These are phyloP conservation scores for Alouatta palliata DNA, from an alignment of 2,113 vertebrate species.

Conservation along the genomic window DNA sequence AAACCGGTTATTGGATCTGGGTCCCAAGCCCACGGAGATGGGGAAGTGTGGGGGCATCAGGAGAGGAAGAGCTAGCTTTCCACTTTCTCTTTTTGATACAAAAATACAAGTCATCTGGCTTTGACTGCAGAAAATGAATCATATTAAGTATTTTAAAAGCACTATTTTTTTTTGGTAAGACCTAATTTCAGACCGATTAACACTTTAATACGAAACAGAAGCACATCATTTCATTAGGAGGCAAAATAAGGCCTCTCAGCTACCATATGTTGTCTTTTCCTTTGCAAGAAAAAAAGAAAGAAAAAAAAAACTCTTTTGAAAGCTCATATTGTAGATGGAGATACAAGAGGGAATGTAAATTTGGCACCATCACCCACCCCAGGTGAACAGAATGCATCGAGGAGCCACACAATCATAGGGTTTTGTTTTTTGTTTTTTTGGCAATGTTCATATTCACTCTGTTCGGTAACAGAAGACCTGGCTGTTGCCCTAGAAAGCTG, in stretches of 20 bases:
- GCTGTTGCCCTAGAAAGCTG: constrained; percentile 62
- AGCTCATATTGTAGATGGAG: constrained; percentile 73
- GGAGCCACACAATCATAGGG: neutral
- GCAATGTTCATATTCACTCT: constrained; percentile 39
- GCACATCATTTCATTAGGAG: constrained; percentile 86
- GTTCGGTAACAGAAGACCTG: constrained; percentile 51
- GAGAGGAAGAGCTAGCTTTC: constrained; percentile 52
- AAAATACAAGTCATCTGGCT: constrained; percentile 86
- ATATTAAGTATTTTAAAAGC: constrained; percentile 87
- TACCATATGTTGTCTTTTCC: constrained; percentile 83
- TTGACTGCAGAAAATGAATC: constrained; percentile 86
- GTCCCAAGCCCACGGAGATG: constrained; percentile 61
- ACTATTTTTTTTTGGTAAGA: constrained; percentile 85
- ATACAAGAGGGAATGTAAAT: constrained; percentile 69
- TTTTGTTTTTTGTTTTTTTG: neutral
- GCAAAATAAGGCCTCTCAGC: constrained; percentile 80
- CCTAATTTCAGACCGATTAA: constrained; percentile 89
- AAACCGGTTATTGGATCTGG: constrained; percentile 80
- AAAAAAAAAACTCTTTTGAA: constrained; percentile 75
- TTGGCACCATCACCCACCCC: neutral
- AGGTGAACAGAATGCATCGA: constrained; percentile 65
- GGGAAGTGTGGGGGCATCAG: neutral
- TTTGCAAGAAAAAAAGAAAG: constrained; percentile 52
- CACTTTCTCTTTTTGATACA: constrained; percentile 79
- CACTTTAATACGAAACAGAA: constrained; percentile 89